These are phyloP conservation scores for Pangasius djambal DNA, from an alignment of 2,797 vertebrate species.

Conservation along the genomic window DNA sequence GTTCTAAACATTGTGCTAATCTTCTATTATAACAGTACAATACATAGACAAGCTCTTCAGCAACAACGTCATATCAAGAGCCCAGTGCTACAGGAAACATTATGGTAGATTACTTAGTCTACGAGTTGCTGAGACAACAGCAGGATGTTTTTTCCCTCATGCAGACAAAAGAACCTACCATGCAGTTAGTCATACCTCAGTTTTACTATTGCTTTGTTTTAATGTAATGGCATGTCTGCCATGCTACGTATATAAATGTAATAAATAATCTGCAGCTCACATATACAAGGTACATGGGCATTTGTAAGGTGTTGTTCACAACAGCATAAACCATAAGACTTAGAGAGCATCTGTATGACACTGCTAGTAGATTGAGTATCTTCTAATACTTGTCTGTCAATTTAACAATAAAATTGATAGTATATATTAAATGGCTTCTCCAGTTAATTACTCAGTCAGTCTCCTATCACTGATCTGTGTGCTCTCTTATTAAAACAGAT, in stretches of 20 bases:
- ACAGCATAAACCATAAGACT: not conserved
- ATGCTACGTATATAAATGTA: not conserved
- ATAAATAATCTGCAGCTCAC: not conserved
- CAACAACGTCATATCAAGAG: not conserved
- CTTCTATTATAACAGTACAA: not conserved
- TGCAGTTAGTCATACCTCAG: not conserved
- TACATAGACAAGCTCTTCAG: not conserved
- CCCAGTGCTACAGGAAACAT: not conserved
- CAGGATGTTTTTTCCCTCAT: not conserved
- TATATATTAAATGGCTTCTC: constrained; percentile 52
- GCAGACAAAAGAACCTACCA: not conserved
- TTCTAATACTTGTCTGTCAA: constrained; percentile 9
- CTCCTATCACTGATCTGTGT: constrained; percentile 64
- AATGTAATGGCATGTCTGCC: not conserved
- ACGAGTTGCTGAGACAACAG: not conserved
- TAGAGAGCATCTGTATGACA: too few species aligned
- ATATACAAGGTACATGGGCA: too few species aligned
- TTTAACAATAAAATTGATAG: constrained; percentile 14
- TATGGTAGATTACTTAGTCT: not conserved
- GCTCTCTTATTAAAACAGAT: constrained; percentile 73
- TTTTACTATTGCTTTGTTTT: not conserved
- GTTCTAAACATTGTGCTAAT: not conserved
- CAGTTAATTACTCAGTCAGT: constrained; percentile 63
- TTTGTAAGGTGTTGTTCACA: not conserved
- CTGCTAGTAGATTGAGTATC: not conserved